Percentiles rank a stretch among this genome's conserved stretches.
Conservation (phyloP, 2,888 invertebrate genomes). For the Allolobophora icterica region DNA sequence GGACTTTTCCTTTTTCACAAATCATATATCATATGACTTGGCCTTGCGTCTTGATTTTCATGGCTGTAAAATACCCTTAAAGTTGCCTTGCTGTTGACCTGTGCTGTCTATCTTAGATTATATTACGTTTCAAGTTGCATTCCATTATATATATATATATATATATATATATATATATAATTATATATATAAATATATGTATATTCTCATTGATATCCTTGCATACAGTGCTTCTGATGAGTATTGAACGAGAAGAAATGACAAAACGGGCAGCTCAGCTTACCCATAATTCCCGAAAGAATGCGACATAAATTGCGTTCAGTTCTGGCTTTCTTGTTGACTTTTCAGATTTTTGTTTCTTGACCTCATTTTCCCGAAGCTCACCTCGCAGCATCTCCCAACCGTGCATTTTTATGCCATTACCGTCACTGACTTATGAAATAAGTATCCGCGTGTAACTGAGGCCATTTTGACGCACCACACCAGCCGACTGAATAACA, state of each 20-base stretch:
- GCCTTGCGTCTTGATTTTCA: not conserved
- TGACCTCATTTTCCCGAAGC: not conserved
- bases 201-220: not conserved
- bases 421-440: not conserved
- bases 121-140: not conserved
- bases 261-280: not conserved
- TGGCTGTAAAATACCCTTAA: not conserved
- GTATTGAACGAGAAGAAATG: not conserved
- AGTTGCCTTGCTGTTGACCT: not conserved
- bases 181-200: not conserved
- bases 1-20: too few species aligned
- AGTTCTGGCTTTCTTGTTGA: not conserved
- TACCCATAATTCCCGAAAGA: not conserved
- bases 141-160: not conserved
- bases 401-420: not conserved
- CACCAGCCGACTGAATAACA: not conserved
- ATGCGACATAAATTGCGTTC: not conserved
- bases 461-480: not conserved
- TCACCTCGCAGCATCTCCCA: not conserved
- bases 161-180: too few species aligned
- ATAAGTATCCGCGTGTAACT: not conserved
- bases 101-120: not conserved
- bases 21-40: too few species aligned
- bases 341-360: not conserved
- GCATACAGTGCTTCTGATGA: not conserved